A percentile compares a stretch with the other conserved stretches of the same genome.
Conservation (phyloP, 2,888 invertebrate species). For the Cancer borealis region DNA sequence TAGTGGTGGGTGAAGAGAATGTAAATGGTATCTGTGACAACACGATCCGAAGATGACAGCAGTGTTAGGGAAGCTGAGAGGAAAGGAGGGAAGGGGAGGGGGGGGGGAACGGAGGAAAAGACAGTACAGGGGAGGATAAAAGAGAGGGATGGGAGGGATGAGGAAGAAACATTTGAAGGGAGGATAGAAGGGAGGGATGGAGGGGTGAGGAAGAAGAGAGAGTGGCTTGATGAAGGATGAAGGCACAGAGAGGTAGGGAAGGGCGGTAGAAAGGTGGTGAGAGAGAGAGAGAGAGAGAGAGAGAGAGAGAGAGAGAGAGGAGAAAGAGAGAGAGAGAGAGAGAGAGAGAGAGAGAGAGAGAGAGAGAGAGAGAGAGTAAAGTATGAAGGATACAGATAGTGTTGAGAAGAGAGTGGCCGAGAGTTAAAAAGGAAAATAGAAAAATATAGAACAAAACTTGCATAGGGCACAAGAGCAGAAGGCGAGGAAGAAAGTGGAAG, state of each 20-base stretch:
- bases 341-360: constrained; percentile 40
- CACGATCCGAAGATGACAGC: neutral
- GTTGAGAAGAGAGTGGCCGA: neutral
- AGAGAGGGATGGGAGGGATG: neutral
- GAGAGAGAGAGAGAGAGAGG: neutral
- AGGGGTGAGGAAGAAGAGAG: neutral
- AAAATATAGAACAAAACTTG: neutral
- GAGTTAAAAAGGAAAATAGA: neutral
- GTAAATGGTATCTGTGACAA: no score
- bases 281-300: neutral
- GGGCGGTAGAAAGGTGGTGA: neutral
- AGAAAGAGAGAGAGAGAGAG: constrained; percentile 11
- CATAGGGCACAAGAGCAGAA: neutral
- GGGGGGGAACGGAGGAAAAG: neutral
- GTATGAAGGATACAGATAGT: neutral
- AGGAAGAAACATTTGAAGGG: neutral
- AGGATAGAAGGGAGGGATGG: no score
- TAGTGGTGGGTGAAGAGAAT: neutral
- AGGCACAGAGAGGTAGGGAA: neutral
- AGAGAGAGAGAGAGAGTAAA: constrained; percentile 33
- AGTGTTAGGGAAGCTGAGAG: neutral
- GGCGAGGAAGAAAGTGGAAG: neutral
- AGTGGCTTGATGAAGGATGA: no score
- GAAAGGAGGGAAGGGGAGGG: neutral
- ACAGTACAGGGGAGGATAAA: neutral